Evolutionary conservation across 1,140 invertebrate species (phyloP).

Genomic region (Tribolium castaneum): DNA sequence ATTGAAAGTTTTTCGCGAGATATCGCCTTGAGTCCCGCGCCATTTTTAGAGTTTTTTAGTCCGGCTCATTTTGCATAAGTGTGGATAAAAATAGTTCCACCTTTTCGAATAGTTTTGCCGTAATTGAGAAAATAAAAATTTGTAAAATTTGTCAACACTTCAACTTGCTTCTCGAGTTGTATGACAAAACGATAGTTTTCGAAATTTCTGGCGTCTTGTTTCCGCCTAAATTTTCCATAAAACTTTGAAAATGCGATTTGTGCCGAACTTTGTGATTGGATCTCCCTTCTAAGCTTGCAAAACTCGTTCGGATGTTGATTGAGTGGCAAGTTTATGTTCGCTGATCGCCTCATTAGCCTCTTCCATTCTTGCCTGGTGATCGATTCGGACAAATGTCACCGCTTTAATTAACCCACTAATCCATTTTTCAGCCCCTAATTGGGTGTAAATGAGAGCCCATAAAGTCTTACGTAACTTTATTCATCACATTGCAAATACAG

Average conservation of each 20-base stretch:
- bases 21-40: too few species aligned
- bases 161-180: too few species aligned
- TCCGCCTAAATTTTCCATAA: not conserved
- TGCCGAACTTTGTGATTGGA: not conserved
- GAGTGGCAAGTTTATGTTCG: not conserved
- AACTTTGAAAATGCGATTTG: not conserved
- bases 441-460: not conserved
- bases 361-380: not conserved
- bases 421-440: not conserved
- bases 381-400: not conserved
- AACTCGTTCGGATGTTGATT: not conserved
- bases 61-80: too few species aligned
- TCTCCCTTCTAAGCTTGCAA: not conserved
- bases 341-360: not conserved
- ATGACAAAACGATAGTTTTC: too few species aligned
- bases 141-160: too few species aligned
- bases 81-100: too few species aligned
- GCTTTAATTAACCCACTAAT: not conserved
- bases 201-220: too few species aligned
- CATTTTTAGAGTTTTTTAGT: too few species aligned
- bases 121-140: too few species aligned
- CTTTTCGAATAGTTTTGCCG: too few species aligned
- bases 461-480: conserved; percentile 31
- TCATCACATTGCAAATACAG: conserved; percentile 46
- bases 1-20: too few species aligned